phyloP scores from a whole-genome alignment of 1,140 invertebrate species.

The Planococcus citri region DNA sequence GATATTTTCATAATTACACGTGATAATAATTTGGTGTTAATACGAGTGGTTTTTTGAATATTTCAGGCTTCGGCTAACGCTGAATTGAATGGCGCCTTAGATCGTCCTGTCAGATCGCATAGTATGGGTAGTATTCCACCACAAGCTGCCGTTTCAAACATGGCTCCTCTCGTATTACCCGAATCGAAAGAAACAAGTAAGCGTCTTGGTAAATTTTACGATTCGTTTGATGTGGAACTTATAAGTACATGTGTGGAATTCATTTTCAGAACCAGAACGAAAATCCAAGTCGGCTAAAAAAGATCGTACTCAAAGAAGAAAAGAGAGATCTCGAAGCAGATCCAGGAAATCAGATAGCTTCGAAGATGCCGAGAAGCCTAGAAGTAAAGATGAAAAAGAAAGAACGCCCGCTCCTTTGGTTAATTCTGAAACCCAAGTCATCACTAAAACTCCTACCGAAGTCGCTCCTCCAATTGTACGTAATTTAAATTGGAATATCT shows the following conservation, averaged over 20 bases:
- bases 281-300: neutral
- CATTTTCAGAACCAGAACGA: neutral
- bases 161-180: conserved; percentile 28
- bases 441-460: neutral
- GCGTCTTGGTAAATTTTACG: neutral
- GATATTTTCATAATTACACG: too few species aligned
- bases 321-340: conserved; percentile 22
- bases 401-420: neutral
- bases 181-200: conserved; percentile 11
- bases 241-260: neutral
- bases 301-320: conserved; percentile 18
- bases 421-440: conserved; percentile 9
- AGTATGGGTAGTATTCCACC: conserved; percentile 47
- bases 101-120: conserved; percentile 44
- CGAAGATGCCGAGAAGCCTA: neutral
- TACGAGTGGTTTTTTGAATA: too few species aligned
- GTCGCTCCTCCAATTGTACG: neutral
- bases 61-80: neutral
- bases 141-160: conserved; percentile 31
- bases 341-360: conserved; percentile 21
- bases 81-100: neutral
- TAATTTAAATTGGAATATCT: too few species aligned
- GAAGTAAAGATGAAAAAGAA: neutral
- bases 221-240: too few species aligned
- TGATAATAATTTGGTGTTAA: too few species aligned